Base-by-base conservation (phyloP, 2,113 vertebrate species). In the Myxocyprinus asiaticus region DNA sequence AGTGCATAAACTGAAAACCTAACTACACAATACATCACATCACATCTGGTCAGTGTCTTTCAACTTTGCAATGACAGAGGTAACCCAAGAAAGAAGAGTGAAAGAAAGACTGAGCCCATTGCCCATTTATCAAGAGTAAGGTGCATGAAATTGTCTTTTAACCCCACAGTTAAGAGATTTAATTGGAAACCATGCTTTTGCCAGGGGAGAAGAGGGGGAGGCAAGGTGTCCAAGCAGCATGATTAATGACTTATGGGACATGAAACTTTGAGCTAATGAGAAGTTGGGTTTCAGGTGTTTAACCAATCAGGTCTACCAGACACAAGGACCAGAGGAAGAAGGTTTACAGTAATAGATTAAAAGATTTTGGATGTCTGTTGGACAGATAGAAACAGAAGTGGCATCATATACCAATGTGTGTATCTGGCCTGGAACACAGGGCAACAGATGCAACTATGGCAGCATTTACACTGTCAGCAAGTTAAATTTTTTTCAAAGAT, bases 111-210 rank as follows among this genome's bases (percentile, higher is more conserved):
- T 81, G 81, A 84, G 88, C 78, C 87, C 77, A 78, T 86, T 84
- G 83, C 81, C 85, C 90, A 89, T 93, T 92, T 91, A 91, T 92
- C 91, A 91, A 88, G 89, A 90, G 89, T 92, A 90, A 90, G 89
- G 89, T 90, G 90, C 91, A 93, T 92, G 90, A 93, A 92, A 93
- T 92, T 92, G 91, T 88, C 87, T 93, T 88, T 92, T 92, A 91
- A 91, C 92, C 91, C 91, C 88, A 83, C 90, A 90, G 90, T 92
- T 91, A 91, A 88, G 86, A 86, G 88, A 89, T 91, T 90, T 93
- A 92, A 93, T 93, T 92, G 92, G 90, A 91, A 92, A 92, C 90
- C 91, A 90, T 87, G 89, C 87, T 85, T 90, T 90, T 89, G 86
- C 86, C 80, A 83, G 84, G 74, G 84, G 79, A 88, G 48, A 71